Conservation (phyloP, 2,888 invertebrate species). For the Heteropelma amictum region DNA sequence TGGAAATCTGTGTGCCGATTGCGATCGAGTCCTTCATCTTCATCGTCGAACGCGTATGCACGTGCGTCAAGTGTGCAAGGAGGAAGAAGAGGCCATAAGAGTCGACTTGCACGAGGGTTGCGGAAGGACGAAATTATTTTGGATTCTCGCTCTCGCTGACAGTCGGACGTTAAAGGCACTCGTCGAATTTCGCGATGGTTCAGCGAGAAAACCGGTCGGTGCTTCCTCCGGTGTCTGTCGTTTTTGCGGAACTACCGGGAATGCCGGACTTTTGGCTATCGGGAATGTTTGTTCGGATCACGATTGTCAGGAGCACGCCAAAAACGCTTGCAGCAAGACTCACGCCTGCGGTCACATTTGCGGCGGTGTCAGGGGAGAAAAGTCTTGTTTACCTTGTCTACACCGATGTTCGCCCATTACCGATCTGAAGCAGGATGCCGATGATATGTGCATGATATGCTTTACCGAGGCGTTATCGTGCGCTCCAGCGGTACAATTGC, state of each 20-base stretch:
- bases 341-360: constrained; percentile 95
- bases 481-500: constrained; percentile 94
- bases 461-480: constrained; percentile 97
- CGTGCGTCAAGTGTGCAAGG: constrained; percentile 94
- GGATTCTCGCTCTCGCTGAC: constrained; percentile 95
- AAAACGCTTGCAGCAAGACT: constrained; percentile 89
- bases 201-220: constrained; percentile 79
- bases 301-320: constrained; percentile 92
- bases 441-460: constrained; percentile 99
- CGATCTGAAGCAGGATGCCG: constrained; percentile 93
- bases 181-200: constrained; percentile 92
- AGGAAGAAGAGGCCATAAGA: constrained; percentile 96
- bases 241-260: constrained; percentile 92
- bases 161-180: constrained; percentile 94
- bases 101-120: constrained; percentile 98
- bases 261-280: constrained; percentile 90
- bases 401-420: constrained; percentile 85
- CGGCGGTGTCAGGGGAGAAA: constrained; percentile 94
- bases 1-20: constrained; percentile 96
- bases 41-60: constrained; percentile 92
- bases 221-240: constrained; percentile 86
- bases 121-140: constrained; percentile 96
- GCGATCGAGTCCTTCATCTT: constrained; percentile 96
- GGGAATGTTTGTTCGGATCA: constrained; percentile 96
- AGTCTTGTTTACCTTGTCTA: constrained; percentile 92